These are phyloP conservation scores for Apamea crenata DNA, from an alignment of 2,888 invertebrate genomes.

Conservation along the genomic window DNA sequence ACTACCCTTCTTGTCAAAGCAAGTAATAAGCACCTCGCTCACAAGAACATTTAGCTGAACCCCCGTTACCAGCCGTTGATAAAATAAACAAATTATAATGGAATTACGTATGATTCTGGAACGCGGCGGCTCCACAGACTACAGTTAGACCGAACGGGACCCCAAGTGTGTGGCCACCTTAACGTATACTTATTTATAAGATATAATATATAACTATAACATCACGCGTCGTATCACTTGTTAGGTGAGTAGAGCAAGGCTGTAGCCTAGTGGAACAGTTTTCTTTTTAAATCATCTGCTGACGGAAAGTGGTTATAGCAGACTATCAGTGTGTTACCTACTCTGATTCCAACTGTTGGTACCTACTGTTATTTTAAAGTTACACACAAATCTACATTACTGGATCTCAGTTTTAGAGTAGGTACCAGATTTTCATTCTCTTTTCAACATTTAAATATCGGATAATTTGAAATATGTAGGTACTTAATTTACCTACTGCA, in stretches of 20 bases:
- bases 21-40: neutral
- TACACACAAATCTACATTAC: too few species aligned
- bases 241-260: conserved; percentile 16
- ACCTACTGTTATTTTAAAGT: neutral
- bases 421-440: neutral
- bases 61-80: conserved; percentile 23
- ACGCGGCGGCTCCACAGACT: conserved; percentile 46
- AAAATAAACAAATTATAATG: conserved; percentile 59
- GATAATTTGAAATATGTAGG: neutral
- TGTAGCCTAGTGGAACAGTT: conserved; percentile 14
- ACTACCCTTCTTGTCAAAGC: neutral
- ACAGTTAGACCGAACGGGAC: conserved; percentile 52
- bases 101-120: conserved; percentile 64
- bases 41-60: conserved; percentile 2
- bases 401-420: neutral
- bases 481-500: neutral
- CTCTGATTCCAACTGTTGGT: neutral
- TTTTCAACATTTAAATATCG: neutral
- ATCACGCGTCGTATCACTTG: conserved; percentile 20
- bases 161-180: conserved; percentile 46
- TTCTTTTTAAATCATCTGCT: conserved; percentile 5
- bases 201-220: conserved; percentile 23
- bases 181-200: conserved; percentile 36
- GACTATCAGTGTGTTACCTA: neutral
- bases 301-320: neutral